phyloP scores from a whole-genome alignment of 2,797 vertebrate species.

The Mormyrops attenuatus region DNA sequence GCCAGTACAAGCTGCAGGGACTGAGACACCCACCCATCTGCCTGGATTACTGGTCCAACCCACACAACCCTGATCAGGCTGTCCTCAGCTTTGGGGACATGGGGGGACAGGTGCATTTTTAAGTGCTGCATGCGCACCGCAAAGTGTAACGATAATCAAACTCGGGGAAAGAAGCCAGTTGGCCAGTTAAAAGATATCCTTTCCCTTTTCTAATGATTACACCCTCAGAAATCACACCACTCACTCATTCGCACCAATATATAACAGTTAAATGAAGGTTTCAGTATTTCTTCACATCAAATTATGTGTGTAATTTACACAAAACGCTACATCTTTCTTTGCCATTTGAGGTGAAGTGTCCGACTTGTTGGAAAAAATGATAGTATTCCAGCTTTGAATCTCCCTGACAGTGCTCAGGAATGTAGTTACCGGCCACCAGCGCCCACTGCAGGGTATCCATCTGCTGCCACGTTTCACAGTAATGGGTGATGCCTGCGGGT shows the following conservation, averaged over 20 bases:
- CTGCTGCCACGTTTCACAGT: background rate
- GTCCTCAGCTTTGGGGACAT: constrained; percentile 68
- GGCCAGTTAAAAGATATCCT: background rate
- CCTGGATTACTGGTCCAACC: constrained; percentile 69
- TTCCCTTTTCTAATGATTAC: background rate
- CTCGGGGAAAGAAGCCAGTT: background rate
- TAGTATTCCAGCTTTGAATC: background rate
- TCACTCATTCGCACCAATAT: background rate
- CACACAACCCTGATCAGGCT: constrained; percentile 56
- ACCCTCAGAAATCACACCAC: background rate
- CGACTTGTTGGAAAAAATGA: background rate
- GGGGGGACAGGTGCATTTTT: constrained; percentile 64
- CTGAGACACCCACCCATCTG: constrained; percentile 60
- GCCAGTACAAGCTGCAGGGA: constrained; percentile 67
- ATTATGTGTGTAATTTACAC: background rate
- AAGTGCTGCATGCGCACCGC: background rate
- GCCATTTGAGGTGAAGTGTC: background rate
- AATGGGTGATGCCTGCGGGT: background rate
- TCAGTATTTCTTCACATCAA: background rate
- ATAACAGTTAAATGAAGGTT: background rate
- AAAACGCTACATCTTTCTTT: background rate
- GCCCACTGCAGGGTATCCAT: background rate
- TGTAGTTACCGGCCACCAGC: background rate
- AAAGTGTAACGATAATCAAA: background rate
- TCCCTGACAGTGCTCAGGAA: background rate